These are phyloP conservation scores for Cossypha niveicapilla DNA, from an alignment of 2,797 vertebrate genomes.

Conservation along the genomic window DNA sequence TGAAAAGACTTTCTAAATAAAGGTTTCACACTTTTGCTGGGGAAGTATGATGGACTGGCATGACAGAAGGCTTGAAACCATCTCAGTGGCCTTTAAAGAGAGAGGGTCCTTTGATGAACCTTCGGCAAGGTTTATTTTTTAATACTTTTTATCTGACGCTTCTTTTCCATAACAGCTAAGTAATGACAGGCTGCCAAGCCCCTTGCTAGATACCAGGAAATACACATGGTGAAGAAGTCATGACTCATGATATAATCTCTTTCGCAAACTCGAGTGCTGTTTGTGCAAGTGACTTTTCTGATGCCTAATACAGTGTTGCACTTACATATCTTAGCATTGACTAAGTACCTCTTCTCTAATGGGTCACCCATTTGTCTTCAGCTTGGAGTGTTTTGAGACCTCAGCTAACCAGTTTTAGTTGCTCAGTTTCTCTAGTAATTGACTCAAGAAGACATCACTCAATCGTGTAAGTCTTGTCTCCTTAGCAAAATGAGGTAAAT, in stretches of 20 bases:
- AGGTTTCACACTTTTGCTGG: not conserved
- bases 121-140: not conserved
- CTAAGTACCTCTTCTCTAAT: not conserved
- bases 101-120: not conserved
- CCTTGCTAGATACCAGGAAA: constrained; percentile 36
- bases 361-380: not conserved
- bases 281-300: constrained; percentile 40
- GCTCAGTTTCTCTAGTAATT: not conserved
- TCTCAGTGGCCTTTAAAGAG: not conserved
- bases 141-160: constrained; percentile 33
- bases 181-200: not conserved
- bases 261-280: not conserved
- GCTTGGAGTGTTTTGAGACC: not conserved
- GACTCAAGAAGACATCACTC: not conserved
- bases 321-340: constrained; percentile 15
- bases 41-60: not conserved
- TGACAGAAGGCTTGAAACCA: not conserved
- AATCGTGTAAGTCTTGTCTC: not conserved
- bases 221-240: not conserved
- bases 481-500: constrained; percentile 5
- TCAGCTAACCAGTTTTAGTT: not conserved
- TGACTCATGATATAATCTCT: constrained; percentile 43
- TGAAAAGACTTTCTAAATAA: not conserved
- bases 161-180: not conserved
- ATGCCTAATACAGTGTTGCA: not conserved